A percentile compares a stretch with the other conserved stretches of the same genome.
phyloP scores from a whole-genome alignment of 1,140 invertebrate genomes.

The Mactra quadrangularis region DNA sequence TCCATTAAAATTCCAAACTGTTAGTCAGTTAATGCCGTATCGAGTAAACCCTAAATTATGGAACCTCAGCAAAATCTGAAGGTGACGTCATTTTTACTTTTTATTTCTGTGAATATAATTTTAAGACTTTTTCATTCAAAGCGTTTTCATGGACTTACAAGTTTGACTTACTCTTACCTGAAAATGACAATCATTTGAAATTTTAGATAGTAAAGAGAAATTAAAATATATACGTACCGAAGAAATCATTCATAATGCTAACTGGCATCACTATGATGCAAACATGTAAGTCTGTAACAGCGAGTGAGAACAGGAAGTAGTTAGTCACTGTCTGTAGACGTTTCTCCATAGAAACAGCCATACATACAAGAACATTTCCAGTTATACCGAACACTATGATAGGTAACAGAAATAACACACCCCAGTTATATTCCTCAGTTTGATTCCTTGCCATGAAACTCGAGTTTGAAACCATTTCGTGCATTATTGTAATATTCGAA shows the following conservation, averaged over 20 bases:
- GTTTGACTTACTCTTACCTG: no score
- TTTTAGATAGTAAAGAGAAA: no score
- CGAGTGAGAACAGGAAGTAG: constrained; percentile 96
- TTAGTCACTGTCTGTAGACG: constrained; percentile 95
- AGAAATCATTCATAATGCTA: constrained; percentile 83
- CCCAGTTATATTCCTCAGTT: constrained; percentile 57
- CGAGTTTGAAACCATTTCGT: constrained; percentile 23
- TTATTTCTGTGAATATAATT: no score
- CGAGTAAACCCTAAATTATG: no score
- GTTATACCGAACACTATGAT: constrained; percentile 83
- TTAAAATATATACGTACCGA: constrained; percentile 82
- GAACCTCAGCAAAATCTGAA: no score
- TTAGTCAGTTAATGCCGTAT: no score
- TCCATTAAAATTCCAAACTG: no score
- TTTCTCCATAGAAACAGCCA: constrained; percentile 96
- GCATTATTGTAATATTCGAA: not conserved
- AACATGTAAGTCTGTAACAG: constrained; percentile 97
- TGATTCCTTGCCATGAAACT: not conserved
- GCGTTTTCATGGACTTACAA: no score
- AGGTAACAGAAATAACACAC: constrained; percentile 49
- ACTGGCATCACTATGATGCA: constrained; percentile 89
- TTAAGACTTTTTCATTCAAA: no score
- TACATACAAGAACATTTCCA: constrained; percentile 96
- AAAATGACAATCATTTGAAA: no score
- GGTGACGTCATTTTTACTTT: no score